Evolutionary conservation across 2,797 vertebrate genomes (phyloP).

Genomic region (Mormyrops boulengeri): DNA sequence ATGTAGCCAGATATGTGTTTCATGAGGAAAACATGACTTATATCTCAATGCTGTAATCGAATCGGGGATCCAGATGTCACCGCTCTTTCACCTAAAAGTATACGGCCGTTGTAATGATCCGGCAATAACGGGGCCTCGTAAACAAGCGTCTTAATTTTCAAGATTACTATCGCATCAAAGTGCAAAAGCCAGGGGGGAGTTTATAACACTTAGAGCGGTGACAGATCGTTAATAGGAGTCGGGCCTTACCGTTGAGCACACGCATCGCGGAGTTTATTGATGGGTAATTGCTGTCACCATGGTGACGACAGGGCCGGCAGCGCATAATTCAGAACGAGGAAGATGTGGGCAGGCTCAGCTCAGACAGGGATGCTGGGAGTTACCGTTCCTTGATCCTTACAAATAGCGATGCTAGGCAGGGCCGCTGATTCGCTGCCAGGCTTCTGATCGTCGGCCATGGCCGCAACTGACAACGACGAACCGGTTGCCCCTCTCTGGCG

Average conservation of each 20-base stretch:
- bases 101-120: not conserved
- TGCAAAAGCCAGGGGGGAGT: not conserved
- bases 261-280: not conserved
- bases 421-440: constrained; percentile 31
- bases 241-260: not conserved
- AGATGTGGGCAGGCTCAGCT: not conserved
- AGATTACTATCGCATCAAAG: not conserved
- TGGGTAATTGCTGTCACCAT: not conserved
- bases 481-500: constrained; percentile 34
- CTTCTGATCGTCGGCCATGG: constrained; percentile 30
- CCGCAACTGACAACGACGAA: constrained; percentile 28
- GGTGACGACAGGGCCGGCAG: not conserved
- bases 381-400: not conserved
- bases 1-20: constrained; percentile 41
- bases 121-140: not conserved
- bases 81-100: not conserved
- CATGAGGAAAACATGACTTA: not conserved
- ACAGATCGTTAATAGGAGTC: not conserved
- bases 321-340: not conserved
- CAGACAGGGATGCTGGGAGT: not conserved
- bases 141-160: not conserved
- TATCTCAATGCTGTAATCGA: not conserved
- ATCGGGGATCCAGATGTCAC: not conserved
- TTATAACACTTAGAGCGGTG: not conserved
- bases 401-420: constrained; percentile 43